Evolutionary conservation across 2,888 invertebrate genomes (phyloP).

Genomic region (Vannuccia rotundouncinata): DNA sequence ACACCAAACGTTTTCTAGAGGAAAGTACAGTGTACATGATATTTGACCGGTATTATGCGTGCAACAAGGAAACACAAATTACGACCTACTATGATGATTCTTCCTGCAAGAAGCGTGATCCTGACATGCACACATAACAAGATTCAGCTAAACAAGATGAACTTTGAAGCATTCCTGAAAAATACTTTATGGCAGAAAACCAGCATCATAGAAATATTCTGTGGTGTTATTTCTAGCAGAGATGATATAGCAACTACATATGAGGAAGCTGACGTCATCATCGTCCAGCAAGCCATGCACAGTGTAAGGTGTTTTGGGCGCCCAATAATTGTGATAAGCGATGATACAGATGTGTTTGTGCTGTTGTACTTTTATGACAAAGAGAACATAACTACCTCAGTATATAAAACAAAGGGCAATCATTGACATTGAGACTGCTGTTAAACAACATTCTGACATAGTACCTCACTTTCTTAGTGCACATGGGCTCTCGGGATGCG

Average conservation of each 20-base stretch:
- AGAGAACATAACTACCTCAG: no score
- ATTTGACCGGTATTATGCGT: no score
- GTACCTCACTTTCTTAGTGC: no score
- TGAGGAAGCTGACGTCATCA: conserved; percentile 23
- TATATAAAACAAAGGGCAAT: no score
- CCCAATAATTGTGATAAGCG: conserved; percentile 8
- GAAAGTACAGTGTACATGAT: no score
- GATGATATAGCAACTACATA: conserved; percentile 15
- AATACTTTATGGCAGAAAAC: conserved; percentile 20
- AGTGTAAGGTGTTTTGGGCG: background rate
- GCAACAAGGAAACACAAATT: background rate
- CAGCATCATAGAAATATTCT: conserved; percentile 12
- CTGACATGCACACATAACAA: background rate
- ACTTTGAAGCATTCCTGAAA: conserved; percentile 6
- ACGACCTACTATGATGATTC: background rate
- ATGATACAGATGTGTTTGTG: conserved; percentile 23
- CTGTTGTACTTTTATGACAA: no score
- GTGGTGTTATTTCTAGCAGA: conserved; percentile 11
- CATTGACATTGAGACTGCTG: no score
- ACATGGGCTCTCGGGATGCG: no score
- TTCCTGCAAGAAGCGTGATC: background rate
- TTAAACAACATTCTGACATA: no score
- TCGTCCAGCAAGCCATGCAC: background rate
- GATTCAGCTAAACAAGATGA: background rate
- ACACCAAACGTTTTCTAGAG: no score